phyloP scores from a whole-genome alignment of 1,140 invertebrate genomes.

The Bombus terrestris region DNA sequence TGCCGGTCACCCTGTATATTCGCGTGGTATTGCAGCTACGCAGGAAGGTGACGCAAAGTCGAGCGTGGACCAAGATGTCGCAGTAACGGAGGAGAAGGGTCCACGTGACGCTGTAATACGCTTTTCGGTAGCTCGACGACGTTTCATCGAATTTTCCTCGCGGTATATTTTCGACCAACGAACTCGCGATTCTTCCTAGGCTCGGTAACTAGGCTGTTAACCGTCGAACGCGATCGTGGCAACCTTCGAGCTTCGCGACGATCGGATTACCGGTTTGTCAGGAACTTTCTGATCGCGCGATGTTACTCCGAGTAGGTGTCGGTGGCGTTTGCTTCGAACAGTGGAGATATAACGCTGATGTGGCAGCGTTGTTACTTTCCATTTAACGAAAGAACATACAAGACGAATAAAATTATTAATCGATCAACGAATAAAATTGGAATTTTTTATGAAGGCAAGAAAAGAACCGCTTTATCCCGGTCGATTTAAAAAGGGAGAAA shows the following conservation, averaged over 20 bases:
- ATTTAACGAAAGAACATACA: not conserved
- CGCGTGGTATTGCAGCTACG: not conserved
- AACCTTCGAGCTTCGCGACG: not conserved
- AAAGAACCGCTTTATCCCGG: too few relatives aligned
- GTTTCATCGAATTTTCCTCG: not conserved
- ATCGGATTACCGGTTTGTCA: constrained; percentile 1
- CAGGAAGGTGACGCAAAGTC: constrained; percentile 54
- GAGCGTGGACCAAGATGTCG: constrained; percentile 3
- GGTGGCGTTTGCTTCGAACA: not conserved
- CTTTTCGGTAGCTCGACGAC: constrained; percentile 13
- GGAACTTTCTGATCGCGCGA: not conserved
- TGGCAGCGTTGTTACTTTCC: not conserved
- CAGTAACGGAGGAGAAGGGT: not conserved
- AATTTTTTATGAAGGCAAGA: too few relatives aligned
- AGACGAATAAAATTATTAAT: rapidly evolving
- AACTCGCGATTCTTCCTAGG: not conserved
- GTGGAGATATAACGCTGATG: rapidly evolving
- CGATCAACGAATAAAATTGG: too few relatives aligned
- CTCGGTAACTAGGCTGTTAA: not conserved
- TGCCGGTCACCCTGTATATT: not conserved
- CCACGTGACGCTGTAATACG: not conserved
- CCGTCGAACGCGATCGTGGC: not conserved
- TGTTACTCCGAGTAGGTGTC: not conserved
- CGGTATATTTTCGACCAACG: constrained; percentile 5
- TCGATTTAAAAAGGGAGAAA: rapidly evolving